Conservation (phyloP, 2,797 vertebrate species). For the Falco peregrinus region DNA sequence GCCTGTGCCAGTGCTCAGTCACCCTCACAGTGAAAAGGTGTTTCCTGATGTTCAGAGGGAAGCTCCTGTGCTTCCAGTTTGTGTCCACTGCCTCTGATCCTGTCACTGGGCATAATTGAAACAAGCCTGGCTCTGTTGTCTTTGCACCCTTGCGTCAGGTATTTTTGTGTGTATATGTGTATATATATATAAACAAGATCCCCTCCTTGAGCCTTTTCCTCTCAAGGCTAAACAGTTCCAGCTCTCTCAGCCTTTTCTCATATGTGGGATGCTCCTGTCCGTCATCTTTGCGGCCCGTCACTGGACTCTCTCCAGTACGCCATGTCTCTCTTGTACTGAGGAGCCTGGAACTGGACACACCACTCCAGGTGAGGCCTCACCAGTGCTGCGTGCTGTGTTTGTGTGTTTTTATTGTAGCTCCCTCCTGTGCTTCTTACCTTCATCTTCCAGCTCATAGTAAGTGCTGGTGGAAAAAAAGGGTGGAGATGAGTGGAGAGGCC, state of each 20-base stretch:
- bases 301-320: not conserved
- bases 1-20: not conserved
- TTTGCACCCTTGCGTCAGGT: not conserved
- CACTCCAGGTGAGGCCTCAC: not conserved
- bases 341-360: not conserved
- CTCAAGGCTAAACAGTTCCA: not conserved
- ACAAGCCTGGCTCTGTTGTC: not conserved
- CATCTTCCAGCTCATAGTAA: not conserved
- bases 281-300: accelerated
- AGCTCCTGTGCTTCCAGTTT: not conserved
- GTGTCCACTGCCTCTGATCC: not conserved
- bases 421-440: not conserved
- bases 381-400: not conserved
- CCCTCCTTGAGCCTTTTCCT: not conserved
- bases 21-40: not conserved
- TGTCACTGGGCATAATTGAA: not conserved
- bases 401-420: not conserved
- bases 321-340: not conserved
- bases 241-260: not conserved
- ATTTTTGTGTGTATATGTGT: too few species aligned
- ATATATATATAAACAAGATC: too few species aligned
- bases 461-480: not conserved
- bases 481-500: not conserved
- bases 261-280: not conserved
- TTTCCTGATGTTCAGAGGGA: not conserved